phyloP scores from a whole-genome alignment of 2,888 invertebrate species.

The Tachystola acroxantha region DNA sequence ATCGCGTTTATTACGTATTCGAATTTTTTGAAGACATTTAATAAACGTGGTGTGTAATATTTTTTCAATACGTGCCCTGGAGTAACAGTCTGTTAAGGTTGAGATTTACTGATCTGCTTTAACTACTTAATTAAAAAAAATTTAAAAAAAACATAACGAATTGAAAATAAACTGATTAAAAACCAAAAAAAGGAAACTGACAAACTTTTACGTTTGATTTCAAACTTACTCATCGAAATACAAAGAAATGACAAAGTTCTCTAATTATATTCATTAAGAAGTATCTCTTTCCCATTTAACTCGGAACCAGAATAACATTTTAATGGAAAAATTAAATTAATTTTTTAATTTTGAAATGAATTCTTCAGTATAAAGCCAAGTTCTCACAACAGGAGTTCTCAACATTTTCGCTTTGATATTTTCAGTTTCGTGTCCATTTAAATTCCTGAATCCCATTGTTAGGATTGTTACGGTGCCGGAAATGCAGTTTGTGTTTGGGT shows the following conservation, averaged over 20 bases:
- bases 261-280: background rate
- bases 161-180: no score
- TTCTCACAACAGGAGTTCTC: conserved; percentile 1
- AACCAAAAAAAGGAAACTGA: no score
- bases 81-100: no score
- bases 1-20: no score
- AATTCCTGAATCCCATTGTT: conserved; percentile 23
- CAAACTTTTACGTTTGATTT: no score
- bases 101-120: no score
- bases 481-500: background rate
- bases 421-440: conserved; percentile 19
- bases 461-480: conserved; percentile 1
- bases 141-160: no score
- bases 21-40: no score
- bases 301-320: background rate
- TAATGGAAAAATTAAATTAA: conserved; percentile 3
- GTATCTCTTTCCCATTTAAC: background rate
- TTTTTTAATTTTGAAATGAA: conserved; percentile 1
- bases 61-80: no score
- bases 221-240: no score
- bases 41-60: no score
- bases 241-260: background rate
- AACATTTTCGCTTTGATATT: conserved; percentile 9
- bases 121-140: no score
- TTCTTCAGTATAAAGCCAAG: background rate